phyloP scores from a whole-genome alignment of 1,140 invertebrate genomes.

The Cotesia typhae region DNA sequence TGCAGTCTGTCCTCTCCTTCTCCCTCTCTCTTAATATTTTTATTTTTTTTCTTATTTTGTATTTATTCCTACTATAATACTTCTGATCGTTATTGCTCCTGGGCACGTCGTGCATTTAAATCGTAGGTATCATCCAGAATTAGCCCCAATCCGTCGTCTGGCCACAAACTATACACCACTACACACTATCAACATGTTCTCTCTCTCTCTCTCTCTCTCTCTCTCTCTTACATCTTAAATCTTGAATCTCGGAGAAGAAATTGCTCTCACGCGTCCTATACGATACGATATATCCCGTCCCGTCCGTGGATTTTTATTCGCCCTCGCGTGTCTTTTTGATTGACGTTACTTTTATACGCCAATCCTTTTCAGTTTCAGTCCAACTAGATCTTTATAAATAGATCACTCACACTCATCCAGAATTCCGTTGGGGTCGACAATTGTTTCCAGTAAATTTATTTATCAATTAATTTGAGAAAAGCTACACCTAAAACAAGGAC shows the following conservation, averaged over 20 bases:
- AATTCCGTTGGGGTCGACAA: too few relatives aligned
- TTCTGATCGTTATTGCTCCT: conserved; percentile 23
- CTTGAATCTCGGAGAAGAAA: conserved; percentile 23
- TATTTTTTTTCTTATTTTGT: neutral
- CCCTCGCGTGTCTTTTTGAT: conserved; percentile 39
- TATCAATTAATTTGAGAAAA: too few relatives aligned
- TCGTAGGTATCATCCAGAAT: conserved; percentile 35
- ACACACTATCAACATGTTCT: neutral
- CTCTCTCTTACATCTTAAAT: conserved; percentile 17
- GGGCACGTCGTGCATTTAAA: conserved; percentile 38
- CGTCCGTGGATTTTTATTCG: conserved; percentile 33
- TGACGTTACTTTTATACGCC: conserved; percentile 35
- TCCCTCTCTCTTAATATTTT: conserved; percentile 1
- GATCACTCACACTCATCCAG: neutral
- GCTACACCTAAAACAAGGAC: too few relatives aligned
- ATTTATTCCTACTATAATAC: too few relatives aligned
- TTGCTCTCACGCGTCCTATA: conserved; percentile 32
- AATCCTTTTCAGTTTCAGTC: conserved; percentile 6
- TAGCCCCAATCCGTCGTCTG: conserved; percentile 30
- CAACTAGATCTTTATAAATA: conserved; percentile 4
- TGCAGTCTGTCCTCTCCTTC: conserved; percentile 11
- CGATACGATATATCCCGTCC: too few relatives aligned
- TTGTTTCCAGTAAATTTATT: too few relatives aligned
- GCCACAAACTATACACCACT: too few relatives aligned
- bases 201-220: neutral